Evolutionary conservation across 2,797 vertebrate genomes (phyloP).

Genomic region (Oreonectes daqikongensis): DNA sequence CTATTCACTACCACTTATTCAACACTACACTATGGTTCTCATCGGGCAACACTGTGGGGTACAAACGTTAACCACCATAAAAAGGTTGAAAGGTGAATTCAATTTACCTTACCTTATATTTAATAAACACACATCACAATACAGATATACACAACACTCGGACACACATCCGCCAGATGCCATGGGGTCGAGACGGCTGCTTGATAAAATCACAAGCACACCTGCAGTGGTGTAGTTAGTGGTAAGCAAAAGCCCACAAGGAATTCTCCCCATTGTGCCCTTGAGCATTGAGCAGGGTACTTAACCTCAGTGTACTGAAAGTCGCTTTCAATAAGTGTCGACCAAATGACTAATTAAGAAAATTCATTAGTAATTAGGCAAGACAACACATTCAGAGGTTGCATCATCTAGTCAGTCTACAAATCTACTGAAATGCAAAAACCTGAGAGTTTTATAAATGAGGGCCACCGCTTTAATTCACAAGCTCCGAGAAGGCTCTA

Average conservation of each 20-base stretch:
- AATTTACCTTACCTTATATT: neutral
- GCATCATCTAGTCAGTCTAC: neutral
- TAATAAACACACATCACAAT: no score
- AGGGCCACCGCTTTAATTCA: neutral
- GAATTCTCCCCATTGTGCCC: neutral
- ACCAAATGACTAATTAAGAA: conserved; percentile 10
- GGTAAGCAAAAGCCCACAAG: conserved; percentile 3
- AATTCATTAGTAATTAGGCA: conserved; percentile 10
- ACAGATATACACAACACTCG: no score
- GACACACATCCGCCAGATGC: neutral
- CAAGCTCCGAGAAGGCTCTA: neutral
- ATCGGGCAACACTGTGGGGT: neutral
- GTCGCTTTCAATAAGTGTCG: neutral
- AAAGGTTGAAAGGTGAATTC: neutral
- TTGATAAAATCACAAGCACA: neutral
- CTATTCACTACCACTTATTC: neutral
- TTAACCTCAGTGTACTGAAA: neutral
- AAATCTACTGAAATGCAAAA: neutral
- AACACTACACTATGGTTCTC: neutral
- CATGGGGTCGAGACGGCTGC: neutral
- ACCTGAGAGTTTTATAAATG: neutral
- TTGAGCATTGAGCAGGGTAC: conserved; percentile 2
- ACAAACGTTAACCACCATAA: neutral
- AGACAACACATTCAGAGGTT: conserved; percentile 3
- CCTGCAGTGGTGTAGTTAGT: neutral